Evolutionary conservation across 2,797 vertebrate genomes (phyloP).

Genomic region (Arnoldichthys spilopterus): DNA sequence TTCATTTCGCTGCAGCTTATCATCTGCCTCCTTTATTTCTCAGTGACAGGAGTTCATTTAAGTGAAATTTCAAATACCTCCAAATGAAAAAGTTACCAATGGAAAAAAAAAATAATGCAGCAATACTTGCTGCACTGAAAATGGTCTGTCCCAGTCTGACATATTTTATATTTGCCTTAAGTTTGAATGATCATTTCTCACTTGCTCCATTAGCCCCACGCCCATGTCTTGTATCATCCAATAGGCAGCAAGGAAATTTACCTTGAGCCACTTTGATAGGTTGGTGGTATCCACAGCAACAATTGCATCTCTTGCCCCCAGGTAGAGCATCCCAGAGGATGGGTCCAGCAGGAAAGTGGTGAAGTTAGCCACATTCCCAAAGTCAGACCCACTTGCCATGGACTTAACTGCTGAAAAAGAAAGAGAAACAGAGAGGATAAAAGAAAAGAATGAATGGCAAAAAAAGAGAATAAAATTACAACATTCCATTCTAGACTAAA

Average conservation of each 20-base stretch:
- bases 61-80: constrained; percentile 6
- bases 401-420: constrained; percentile 59
- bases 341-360: constrained; percentile 81
- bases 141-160: constrained; percentile 23
- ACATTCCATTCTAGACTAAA: neutral
- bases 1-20: constrained; percentile 38
- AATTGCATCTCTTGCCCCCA: constrained; percentile 82
- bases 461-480: neutral
- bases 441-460: neutral
- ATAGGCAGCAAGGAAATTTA: constrained; percentile 45
- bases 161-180: neutral
- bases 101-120: neutral
- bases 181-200: neutral
- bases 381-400: constrained; percentile 58
- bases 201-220: constrained; percentile 6
- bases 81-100: constrained; percentile 15
- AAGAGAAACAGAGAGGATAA: constrained; percentile 9
- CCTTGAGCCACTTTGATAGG: constrained; percentile 60
- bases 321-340: constrained; percentile 73
- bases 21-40: constrained; percentile 20
- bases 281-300: constrained; percentile 76
- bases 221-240: neutral
- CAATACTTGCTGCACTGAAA: neutral
- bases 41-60: constrained; percentile 1
- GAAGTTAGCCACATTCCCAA: constrained; percentile 73